Evolutionary conservation across 2,113 vertebrate species (phyloP).

Genomic region (Semnopithecus entellus): DNA sequence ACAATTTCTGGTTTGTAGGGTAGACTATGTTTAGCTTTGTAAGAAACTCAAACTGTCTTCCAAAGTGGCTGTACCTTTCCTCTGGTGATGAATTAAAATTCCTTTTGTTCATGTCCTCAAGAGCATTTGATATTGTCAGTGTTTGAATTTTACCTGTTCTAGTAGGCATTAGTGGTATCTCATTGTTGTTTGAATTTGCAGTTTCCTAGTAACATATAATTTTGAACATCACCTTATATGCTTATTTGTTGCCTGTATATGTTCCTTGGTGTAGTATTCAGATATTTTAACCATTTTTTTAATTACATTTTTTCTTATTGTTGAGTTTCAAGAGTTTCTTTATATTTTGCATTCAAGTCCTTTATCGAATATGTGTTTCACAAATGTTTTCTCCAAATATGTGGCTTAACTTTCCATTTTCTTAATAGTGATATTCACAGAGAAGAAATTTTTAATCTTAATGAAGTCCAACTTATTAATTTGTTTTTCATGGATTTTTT

Average conservation of each 20-base stretch:
- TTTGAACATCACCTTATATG: not conserved
- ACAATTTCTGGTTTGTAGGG: not conserved
- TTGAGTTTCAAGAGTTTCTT: not conserved
- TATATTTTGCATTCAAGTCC: not conserved
- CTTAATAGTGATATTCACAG: not conserved
- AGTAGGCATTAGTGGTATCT: not conserved
- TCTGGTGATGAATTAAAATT: not conserved
- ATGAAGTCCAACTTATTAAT: not conserved
- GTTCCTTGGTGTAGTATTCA: not conserved
- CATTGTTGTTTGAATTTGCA: not conserved
- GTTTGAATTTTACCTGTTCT: not conserved
- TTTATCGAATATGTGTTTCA: not conserved
- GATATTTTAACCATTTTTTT: not conserved
- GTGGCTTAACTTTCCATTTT: not conserved
- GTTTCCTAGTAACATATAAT: not conserved
- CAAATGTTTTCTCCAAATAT: not conserved
- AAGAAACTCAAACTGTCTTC: not conserved
- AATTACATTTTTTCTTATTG: not conserved
- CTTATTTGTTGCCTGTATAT: not conserved
- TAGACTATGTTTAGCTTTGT: not conserved
- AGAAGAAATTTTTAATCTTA: not conserved
- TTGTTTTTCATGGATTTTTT: not conserved
- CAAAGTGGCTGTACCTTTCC: not conserved
- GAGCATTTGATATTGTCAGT: not conserved
- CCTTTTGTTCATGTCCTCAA: not conserved